phyloP scores from a whole-genome alignment of 2,888 invertebrate species.

The Pimpla rufipes region DNA sequence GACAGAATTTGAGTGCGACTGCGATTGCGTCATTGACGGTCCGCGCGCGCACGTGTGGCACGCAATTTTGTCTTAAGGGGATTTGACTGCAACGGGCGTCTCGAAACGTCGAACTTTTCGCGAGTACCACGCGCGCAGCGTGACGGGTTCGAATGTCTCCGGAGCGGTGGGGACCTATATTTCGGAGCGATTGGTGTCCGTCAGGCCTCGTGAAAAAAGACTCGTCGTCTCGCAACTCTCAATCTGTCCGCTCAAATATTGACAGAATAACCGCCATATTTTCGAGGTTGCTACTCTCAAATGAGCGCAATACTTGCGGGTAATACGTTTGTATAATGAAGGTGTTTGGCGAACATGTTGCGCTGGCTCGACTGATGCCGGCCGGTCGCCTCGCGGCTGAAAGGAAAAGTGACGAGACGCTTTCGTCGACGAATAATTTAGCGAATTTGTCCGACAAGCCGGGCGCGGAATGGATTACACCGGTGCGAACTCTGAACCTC shows the following conservation, averaged over 20 bases:
- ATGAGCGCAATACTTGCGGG: constrained; percentile 30
- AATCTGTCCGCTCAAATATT: constrained; percentile 36
- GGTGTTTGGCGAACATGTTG: neutral
- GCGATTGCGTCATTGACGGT: too few relatives aligned
- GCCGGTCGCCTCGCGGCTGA: constrained; percentile 1
- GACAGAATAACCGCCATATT: constrained; percentile 34
- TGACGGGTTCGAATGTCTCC: neutral
- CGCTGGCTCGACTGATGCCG: constrained; percentile 9
- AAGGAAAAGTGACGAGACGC: constrained; percentile 59
- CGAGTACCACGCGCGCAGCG: neutral
- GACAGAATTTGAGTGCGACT: too few relatives aligned
- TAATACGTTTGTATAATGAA: constrained; percentile 37
- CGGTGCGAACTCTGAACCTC: constrained; percentile 24
- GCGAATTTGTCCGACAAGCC: constrained; percentile 42
- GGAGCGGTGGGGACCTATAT: neutral
- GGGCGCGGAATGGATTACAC: constrained; percentile 36
- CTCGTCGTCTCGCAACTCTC: constrained; percentile 18
- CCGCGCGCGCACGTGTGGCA: neutral
- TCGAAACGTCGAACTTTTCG: neutral
- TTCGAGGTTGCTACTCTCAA: constrained; percentile 40
- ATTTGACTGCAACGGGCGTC: neutral
- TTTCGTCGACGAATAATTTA: constrained; percentile 63
- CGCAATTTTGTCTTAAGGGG: neutral
- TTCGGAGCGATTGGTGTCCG: neutral
- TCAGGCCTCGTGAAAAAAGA: constrained; percentile 1